phyloP scores from a whole-genome alignment of 2,797 vertebrate genomes.

The Rousettus madagascariensis region DNA sequence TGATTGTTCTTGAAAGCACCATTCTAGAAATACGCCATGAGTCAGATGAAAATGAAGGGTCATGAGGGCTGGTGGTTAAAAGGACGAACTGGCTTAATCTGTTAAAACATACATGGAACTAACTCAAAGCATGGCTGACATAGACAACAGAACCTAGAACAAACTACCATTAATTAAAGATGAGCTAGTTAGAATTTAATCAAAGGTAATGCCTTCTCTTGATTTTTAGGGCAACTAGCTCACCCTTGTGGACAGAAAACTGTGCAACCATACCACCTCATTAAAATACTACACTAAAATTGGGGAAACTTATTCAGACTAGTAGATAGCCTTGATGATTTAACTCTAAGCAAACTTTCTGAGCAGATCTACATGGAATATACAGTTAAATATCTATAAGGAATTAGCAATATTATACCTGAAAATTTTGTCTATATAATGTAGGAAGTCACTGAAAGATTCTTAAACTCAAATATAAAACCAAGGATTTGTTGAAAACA shows the following conservation, averaged over 20 bases:
- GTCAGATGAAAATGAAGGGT: constrained; percentile 16
- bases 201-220: not conserved
- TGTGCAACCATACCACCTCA: not conserved
- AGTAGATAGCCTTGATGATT: not conserved
- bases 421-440: not conserved
- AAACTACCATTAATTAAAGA: not conserved
- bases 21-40: not conserved
- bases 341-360: not conserved
- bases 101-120: constrained; percentile 26
- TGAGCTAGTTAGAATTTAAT: constrained; percentile 38
- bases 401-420: not conserved
- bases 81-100: not conserved
- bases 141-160: constrained; percentile 24
- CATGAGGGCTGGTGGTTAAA: not conserved
- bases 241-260: constrained; percentile 64
- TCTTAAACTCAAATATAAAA: constrained; percentile 39
- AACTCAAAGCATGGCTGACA: not conserved
- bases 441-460: not conserved
- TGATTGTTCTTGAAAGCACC: not conserved
- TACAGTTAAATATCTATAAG: not conserved
- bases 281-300: not conserved
- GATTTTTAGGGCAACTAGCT: constrained; percentile 67
- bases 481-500: constrained; percentile 16
- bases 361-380: not conserved
- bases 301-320: not conserved